These are phyloP conservation scores for Tetragonisca angustula DNA, from an alignment of 2,888 invertebrate species.

Conservation along the genomic window DNA sequence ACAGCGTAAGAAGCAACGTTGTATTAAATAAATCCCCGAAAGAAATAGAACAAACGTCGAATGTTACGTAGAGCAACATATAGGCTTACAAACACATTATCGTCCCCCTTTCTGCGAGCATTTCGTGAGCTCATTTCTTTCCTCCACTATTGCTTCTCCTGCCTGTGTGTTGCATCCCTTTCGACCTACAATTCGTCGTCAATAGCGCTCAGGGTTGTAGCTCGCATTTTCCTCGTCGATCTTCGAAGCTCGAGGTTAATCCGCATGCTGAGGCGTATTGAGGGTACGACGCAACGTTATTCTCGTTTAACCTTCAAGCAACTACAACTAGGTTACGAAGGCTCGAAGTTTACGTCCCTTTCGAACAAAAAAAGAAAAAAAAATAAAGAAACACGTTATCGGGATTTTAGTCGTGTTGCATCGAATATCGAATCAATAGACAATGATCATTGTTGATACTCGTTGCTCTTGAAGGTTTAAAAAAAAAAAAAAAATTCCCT, in stretches of 20 bases:
- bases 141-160: neutral
- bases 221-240: slow-evolving; percentile 41
- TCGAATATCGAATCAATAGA: neutral
- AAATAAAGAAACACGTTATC: neutral
- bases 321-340: slow-evolving; percentile 37
- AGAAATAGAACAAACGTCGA: neutral
- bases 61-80: neutral
- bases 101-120: neutral
- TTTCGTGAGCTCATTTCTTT: slow-evolving; percentile 26
- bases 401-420: neutral
- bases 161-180: slow-evolving; percentile 26
- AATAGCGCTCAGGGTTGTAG: slow-evolving; percentile 26
- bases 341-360: neutral
- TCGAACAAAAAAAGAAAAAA: neutral
- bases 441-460: neutral
- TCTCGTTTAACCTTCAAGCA: slow-evolving; percentile 50
- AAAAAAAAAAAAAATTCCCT: too few species aligned
- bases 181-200: slow-evolving; percentile 48
- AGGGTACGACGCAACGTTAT: slow-evolving; percentile 51
- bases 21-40: neutral
- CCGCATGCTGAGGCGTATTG: slow-evolving; percentile 48
- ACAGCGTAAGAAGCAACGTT: neutral
- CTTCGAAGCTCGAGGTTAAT: slow-evolving; percentile 42
- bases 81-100: neutral
- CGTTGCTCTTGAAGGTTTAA: neutral